phyloP scores from a whole-genome alignment of 2,797 vertebrate genomes.

The Poecilia velifera region DNA sequence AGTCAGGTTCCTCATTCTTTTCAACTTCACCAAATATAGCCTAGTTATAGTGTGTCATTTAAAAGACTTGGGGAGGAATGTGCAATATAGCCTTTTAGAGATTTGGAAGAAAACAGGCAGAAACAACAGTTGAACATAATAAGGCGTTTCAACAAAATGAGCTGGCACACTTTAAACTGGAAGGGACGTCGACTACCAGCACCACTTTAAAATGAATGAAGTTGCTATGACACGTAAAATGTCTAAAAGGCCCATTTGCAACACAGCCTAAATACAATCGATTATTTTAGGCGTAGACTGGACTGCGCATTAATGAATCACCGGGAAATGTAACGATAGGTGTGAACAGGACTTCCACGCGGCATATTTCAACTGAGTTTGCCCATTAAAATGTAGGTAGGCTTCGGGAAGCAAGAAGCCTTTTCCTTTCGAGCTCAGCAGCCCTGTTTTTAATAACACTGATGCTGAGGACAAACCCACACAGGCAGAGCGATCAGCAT shows the following conservation, averaged over 20 bases:
- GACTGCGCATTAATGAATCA: conserved; percentile 59
- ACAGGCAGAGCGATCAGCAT: conserved; percentile 53
- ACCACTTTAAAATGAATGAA: conserved; percentile 40
- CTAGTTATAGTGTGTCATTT: not conserved
- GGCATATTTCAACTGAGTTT: not conserved
- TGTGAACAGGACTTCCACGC: conserved; percentile 13
- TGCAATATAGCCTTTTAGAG: not conserved
- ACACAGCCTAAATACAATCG: conserved; percentile 34
- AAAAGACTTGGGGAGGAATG: not conserved
- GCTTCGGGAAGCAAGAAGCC: not conserved
- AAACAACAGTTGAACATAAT: conserved; percentile 7
- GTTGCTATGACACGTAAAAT: conserved; percentile 31
- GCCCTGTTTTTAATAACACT: conserved; percentile 35
- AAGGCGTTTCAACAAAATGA: conserved; percentile 22
- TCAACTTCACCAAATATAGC: not conserved
- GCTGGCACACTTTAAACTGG: conserved; percentile 1
- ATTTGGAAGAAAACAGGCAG: conserved; percentile 14
- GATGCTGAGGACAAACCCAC: conserved; percentile 56
- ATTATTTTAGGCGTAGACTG: conserved; percentile 54
- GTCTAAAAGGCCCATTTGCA: conserved; percentile 40
- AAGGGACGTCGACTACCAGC: conserved; percentile 19
- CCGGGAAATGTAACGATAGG: conserved; percentile 19
- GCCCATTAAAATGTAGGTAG: not conserved
- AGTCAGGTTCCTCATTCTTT: not conserved
- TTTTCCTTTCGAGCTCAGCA: conserved; percentile 29